Conservation (phyloP, 2,888 invertebrate genomes). For the Ganaspis brasiliensis region DNA sequence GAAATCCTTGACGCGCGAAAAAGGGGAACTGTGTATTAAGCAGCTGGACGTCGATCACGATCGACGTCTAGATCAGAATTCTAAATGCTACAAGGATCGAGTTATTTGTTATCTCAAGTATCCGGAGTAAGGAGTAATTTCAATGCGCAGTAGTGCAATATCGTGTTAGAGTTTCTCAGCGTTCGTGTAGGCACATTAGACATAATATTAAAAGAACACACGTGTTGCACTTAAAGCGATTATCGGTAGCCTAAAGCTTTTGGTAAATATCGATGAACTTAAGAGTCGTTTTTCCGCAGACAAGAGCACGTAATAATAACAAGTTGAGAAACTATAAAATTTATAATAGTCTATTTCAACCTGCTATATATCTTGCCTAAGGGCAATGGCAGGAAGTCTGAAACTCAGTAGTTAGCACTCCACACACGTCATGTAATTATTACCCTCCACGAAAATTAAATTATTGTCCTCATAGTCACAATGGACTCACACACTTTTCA, state of each 20-base stretch:
- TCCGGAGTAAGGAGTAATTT: conserved; percentile 7
- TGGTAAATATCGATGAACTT: conserved; percentile 26
- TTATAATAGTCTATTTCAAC: conserved; percentile 33
- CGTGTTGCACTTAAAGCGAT: conserved; percentile 19
- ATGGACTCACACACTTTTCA: background rate
- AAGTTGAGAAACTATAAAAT: conserved; percentile 36
- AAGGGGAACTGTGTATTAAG: background rate
- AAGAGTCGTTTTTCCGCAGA: background rate
- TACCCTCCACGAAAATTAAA: conserved; percentile 28
- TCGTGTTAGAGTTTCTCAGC: conserved; percentile 22
- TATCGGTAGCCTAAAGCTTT: conserved; percentile 42
- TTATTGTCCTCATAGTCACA: conserved; percentile 28
- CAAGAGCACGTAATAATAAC: conserved; percentile 14
- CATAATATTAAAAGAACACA: conserved; percentile 17
- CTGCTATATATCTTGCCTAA: conserved; percentile 18
- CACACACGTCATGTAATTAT: conserved; percentile 12
- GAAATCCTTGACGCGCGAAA: background rate
- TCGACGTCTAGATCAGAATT: conserved; percentile 17
- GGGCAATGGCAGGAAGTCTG: conserved; percentile 28
- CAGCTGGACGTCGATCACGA: background rate
- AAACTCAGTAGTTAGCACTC: conserved; percentile 17
- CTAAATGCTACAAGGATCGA: conserved; percentile 2
- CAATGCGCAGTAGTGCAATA: conserved; percentile 29
- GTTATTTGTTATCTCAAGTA: conserved; percentile 3
- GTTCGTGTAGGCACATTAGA: conserved; percentile 28